Base-by-base conservation (phyloP, 2,113 vertebrate genomes). In the Hipposideros armiger region DNA sequence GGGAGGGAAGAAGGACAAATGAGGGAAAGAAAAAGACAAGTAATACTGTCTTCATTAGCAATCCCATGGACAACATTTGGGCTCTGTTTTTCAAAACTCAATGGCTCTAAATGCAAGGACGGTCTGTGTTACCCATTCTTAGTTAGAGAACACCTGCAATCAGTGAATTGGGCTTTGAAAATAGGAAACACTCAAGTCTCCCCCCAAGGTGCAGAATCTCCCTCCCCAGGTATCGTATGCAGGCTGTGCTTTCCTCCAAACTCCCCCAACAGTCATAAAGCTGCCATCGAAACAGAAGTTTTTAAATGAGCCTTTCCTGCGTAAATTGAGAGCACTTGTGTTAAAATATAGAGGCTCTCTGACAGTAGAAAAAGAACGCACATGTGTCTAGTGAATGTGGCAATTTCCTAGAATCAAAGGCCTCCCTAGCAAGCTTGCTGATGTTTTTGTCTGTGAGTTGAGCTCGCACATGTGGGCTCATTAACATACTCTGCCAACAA, bases 401-500 rank as follows among this genome's bases (percentile, higher is more conserved):
- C 28, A 11, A 74, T 93, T 88, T 85, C 32, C 4, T 30, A 14
- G 28, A 17, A 30, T 13, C 40, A 81, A 3, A 91, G 22, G 76
- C 36, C 40, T 52, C 70, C 50, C 47, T 76, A 1, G 26, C 42
- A 28, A 36, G 7, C 64, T 40, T 69, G 11, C 56, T 77, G 10
- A 5, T 47, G 45, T 76, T 96, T 52, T 42, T 16, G 5, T 70
- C 78, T 42, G 28, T 11, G 88, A 56, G 36, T 10, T 58, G 40
- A 91, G 85, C 40, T 3, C 9, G 50, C 56, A 67, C 74, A 40
- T 82, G 89, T 84, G 56, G 26, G 62, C 86, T 67, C 22, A 60
- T 96, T 91, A 72, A 19, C 52, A 4, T 26, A 36, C 54, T 30
- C 87, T 91, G 78, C 70, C n/a, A 56, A 78, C 93, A 94, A 87